phyloP scores from a whole-genome alignment of 2,113 vertebrate species.

The Heterotilapia buettikoferi region DNA sequence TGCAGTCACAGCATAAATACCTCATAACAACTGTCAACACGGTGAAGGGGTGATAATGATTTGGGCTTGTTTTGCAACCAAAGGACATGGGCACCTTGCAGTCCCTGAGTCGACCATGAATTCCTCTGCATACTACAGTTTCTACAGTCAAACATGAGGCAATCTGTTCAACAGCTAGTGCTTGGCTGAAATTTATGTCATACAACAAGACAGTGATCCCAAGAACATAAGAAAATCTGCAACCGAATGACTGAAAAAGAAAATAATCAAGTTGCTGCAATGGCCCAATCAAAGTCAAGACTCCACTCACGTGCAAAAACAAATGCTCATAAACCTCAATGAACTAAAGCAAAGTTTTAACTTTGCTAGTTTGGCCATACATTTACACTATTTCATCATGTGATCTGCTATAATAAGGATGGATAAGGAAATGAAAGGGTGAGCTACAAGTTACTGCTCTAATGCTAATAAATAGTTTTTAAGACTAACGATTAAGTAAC shows the following conservation, averaged over 20 bases:
- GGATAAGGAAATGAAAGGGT: neutral
- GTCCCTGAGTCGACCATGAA: neutral
- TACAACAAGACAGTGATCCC: neutral
- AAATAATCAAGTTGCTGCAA: neutral
- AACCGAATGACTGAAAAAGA: neutral
- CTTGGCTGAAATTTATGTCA: neutral
- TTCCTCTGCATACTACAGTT: neutral
- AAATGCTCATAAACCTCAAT: neutral
- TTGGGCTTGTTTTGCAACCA: neutral
- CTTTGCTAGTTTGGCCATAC: neutral
- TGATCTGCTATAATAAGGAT: neutral
- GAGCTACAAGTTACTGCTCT: neutral
- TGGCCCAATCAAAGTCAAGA: neutral
- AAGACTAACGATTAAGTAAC: neutral
- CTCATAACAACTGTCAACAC: neutral
- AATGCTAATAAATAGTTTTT: neutral
- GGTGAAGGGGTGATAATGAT: neutral
- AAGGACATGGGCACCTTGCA: neutral
- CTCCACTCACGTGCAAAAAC: neutral
- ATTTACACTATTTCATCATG: neutral
- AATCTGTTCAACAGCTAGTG: neutral
- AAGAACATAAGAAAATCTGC: neutral
- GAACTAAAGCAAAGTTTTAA: neutral
- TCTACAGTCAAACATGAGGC: neutral
- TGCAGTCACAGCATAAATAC: neutral